phyloP scores from a whole-genome alignment of 2,888 invertebrate species.

The Meiosimyza decipiens region DNA sequence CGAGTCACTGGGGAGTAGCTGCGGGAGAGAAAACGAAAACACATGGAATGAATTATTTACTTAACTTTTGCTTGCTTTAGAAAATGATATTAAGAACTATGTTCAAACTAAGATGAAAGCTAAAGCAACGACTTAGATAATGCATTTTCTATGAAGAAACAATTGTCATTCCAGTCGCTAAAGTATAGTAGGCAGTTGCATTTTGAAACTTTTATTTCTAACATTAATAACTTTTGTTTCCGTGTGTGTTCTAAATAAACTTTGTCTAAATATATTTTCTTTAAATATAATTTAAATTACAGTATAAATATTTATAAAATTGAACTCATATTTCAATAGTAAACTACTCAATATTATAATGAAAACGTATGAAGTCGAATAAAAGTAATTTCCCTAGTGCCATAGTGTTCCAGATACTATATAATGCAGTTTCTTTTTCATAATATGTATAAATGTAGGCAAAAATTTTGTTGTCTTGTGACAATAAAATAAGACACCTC shows the following conservation, averaged over 20 bases:
- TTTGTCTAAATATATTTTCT: conserved; percentile 14
- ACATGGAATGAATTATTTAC: conserved; percentile 5
- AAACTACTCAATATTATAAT: neutral
- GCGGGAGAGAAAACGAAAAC: neutral
- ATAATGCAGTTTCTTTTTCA: too few relatives aligned
- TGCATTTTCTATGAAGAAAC: conserved; percentile 22
- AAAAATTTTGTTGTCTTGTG: too few relatives aligned
- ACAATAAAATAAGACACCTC: too few relatives aligned
- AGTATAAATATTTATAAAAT: conserved; percentile 20
- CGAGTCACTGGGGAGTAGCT: conserved; percentile 22
- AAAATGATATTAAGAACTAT: neutral
- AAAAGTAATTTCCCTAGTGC: conserved; percentile 32
- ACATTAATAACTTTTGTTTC: neutral
- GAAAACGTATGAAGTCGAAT: conserved; percentile 18
- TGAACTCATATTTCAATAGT: neutral
- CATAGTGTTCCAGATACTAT: conserved; percentile 24
- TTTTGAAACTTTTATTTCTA: conserved; percentile 6
- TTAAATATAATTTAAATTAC: conserved; percentile 38
- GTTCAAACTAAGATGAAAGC: conserved; percentile 28
- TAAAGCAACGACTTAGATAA: conserved; percentile 10
- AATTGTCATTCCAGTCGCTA: conserved; percentile 21
- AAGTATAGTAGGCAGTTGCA: conserved; percentile 17
- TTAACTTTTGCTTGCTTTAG: conserved; percentile 19
- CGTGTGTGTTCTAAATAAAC: conserved; percentile 2
- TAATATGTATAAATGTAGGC: too few relatives aligned